Conservation (phyloP, 2,797 vertebrate species). For the Spondyliosoma cantharus region DNA sequence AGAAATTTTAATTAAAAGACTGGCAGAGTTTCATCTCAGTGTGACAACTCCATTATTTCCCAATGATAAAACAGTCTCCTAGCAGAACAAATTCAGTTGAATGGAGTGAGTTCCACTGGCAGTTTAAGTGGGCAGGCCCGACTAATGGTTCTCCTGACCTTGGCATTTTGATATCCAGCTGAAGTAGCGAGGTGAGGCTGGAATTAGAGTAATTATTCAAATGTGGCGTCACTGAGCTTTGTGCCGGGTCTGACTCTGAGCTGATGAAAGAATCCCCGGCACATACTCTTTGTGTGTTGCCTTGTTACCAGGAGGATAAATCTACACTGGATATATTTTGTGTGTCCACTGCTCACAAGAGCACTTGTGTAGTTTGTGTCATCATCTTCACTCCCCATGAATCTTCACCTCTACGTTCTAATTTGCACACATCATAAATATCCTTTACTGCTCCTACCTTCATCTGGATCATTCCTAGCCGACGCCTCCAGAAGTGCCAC, state of each 20-base stretch:
- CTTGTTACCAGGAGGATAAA: slow-evolving; percentile 21
- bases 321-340: background rate
- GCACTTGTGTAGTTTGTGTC: background rate
- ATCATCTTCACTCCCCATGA: background rate
- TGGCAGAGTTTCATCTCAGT: slow-evolving; percentile 74
- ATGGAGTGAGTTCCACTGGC: slow-evolving; percentile 50
- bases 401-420: slow-evolving; percentile 3
- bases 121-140: slow-evolving; percentile 55
- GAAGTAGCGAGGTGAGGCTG: slow-evolving; percentile 42
- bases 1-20: slow-evolving; percentile 81
- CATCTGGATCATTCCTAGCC: slow-evolving; percentile 92
- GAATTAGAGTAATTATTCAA: slow-evolving; percentile 71
- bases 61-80: slow-evolving; percentile 68
- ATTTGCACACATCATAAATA: slow-evolving; percentile 20
- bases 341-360: background rate
- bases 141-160: slow-evolving; percentile 73
- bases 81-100: slow-evolving; percentile 69
- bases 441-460: slow-evolving; percentile 85
- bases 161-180: slow-evolving; percentile 64
- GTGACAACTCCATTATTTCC: slow-evolving; percentile 80
- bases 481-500: slow-evolving; percentile 95
- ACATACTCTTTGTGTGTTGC: slow-evolving; percentile 23
- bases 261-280: slow-evolving; percentile 9
- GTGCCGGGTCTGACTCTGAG: slow-evolving; percentile 23
- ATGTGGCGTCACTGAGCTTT: slow-evolving; percentile 43